Evolutionary conservation across 2,888 invertebrate species (phyloP), one percentile per base, ranked within the genome.

Genomic region (Carterocephalus palaemon): DNA sequence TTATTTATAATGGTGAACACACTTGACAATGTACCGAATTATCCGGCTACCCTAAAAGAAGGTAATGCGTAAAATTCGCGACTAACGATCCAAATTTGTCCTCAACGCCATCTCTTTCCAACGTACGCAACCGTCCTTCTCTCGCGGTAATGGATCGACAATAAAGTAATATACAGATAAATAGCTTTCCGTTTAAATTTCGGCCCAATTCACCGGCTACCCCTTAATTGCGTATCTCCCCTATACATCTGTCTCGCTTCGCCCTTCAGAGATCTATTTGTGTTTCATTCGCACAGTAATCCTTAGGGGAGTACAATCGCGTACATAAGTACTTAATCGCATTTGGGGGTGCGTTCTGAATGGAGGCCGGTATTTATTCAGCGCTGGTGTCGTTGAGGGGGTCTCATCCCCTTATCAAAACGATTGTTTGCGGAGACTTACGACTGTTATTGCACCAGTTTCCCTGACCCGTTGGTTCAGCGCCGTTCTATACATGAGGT

Each of bases 261-360:
- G 8, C 69, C 26, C 19, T 26, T 19, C 2, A 19, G 15, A 20
- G 26, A 42, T 49, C 19, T 50, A 47, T 67, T 47, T 49, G 39
- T 28, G 46, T 67, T 62, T 56, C 57, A 63, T 60, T 71, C 67
- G 39, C 51, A 62, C 59, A 49, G 46, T 75, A 73, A 79, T 75
- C 76, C 71, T 59, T 61, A 59, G 75, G 81, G 76, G 67, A 57
- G 75, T 69, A 77, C 78, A 81, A 84, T 81, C 75, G 81, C 60
- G 78, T 75, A 85, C 71, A 85, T 86, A 86, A 85, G 85, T 74
- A 73, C 83, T 85, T 86, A 85, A 86, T 85, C 84, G 84, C 69
- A 78, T 85, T 84, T 81, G 60, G 75, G 76, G 80, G 72, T 63
- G 61, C 63, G 72, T 70, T 68, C 66, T 62, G 70, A 72, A 73